These are phyloP conservation scores for Chiridota heheva DNA, from an alignment of 35 echinoderm and acorn worm species.

Conservation along the genomic window DNA sequence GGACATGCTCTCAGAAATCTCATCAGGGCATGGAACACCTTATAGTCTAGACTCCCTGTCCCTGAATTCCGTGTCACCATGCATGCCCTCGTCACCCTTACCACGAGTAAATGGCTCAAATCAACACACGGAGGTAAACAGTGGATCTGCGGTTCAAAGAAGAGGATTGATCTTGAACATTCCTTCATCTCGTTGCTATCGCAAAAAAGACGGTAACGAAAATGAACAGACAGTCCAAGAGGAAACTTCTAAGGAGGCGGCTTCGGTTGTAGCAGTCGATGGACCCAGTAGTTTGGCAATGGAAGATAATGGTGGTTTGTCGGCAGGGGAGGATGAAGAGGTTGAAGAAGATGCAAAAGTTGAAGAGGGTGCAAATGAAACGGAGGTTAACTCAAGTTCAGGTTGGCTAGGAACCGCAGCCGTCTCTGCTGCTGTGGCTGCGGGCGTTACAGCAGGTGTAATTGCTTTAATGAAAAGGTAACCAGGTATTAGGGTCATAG, in stretches of 20 bases:
- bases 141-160: background rate
- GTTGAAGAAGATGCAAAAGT: background rate
- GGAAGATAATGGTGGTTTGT: no score
- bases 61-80: background rate
- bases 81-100: no score
- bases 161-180: slow-evolving; percentile 11
- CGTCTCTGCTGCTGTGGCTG: slow-evolving; percentile 16
- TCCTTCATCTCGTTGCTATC: background rate
- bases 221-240: no score
- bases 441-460: slow-evolving; percentile 22
- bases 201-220: background rate
- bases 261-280: no score
- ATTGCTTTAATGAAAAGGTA: slow-evolving; percentile 19
- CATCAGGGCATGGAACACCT: background rate
- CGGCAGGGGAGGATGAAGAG: background rate
- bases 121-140: background rate
- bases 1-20: slow-evolving; percentile 7
- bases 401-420: slow-evolving; percentile 4
- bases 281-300: no score
- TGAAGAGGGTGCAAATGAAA: background rate
- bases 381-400: no score
- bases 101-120: background rate
- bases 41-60: background rate
- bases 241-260: no score
- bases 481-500: no score